Conservation (phyloP, 1,140 invertebrate genomes). For the Microplitis mediator region DNA sequence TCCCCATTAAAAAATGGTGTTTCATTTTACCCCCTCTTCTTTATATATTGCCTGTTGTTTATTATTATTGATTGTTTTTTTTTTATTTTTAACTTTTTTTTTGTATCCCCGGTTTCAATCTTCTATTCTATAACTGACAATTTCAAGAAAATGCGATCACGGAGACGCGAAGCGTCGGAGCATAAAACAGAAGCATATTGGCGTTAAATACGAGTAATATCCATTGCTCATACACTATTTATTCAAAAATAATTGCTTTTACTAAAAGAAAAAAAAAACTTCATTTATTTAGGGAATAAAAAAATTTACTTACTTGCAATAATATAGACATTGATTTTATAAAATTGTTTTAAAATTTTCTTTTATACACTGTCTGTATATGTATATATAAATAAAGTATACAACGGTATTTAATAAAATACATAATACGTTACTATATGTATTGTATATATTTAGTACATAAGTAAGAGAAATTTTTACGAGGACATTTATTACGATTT, state of each 20-base stretch:
- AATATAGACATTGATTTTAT: too few species aligned
- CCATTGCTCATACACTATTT: conserved; percentile 34
- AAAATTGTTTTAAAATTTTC: too few species aligned
- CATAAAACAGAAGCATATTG: conserved; percentile 58
- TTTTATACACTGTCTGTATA: too few species aligned
- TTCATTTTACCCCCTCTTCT: too few species aligned
- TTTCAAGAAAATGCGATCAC: conserved; percentile 56
- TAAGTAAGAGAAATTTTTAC: not conserved
- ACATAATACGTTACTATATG: not conserved
- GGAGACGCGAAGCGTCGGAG: conserved; percentile 41
- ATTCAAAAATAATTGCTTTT: conserved; percentile 50
- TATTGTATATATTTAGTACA: not conserved
- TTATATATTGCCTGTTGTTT: not conserved
- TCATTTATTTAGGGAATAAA: too few species aligned
- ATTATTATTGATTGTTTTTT: conserved; percentile 19
- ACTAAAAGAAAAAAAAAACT: too few species aligned
- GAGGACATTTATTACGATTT: conserved; percentile 11
- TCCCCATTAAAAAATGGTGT: too few species aligned
- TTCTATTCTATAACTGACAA: conserved; percentile 60
- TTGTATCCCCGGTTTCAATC: conserved; percentile 44
- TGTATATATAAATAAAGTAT: not conserved
- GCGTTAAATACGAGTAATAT: conserved; percentile 63
- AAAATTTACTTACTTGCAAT: too few species aligned
- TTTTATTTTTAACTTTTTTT: conserved; percentile 40
- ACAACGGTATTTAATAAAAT: not conserved